phyloP scores from a whole-genome alignment of 2,888 invertebrate genomes.

The Drosophila phalerata region DNA sequence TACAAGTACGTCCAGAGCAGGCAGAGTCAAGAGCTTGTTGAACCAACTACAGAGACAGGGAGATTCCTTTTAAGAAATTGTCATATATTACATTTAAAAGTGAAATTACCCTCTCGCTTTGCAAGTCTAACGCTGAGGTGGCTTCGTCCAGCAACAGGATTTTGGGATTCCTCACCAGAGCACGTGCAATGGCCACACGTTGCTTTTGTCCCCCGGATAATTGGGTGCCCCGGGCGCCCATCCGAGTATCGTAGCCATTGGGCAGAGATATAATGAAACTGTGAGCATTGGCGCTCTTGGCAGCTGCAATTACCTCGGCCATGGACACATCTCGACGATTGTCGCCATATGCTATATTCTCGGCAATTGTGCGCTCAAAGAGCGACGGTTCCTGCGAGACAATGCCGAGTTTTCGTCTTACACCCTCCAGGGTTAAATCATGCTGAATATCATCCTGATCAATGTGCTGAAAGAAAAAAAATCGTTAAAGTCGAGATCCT shows the following conservation, averaged over 20 bases:
- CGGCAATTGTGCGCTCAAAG: slow-evolving; percentile 92
- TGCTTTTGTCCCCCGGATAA: slow-evolving; percentile 95
- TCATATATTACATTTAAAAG: background rate
- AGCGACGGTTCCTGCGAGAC: slow-evolving; percentile 95
- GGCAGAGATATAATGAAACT: slow-evolving; percentile 91
- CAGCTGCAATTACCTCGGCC: slow-evolving; percentile 91
- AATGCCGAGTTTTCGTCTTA: slow-evolving; percentile 92
- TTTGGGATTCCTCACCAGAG: slow-evolving; percentile 90
- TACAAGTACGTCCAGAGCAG: slow-evolving; percentile 92
- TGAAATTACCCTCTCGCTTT: slow-evolving; percentile 87
- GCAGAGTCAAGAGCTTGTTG: slow-evolving; percentile 95
- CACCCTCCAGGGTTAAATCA: slow-evolving; percentile 88
- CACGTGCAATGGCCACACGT: slow-evolving; percentile 93
- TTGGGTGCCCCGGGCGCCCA: slow-evolving; percentile 92
- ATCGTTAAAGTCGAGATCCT: background rate
- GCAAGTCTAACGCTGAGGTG: slow-evolving; percentile 92
- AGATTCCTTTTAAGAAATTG: background rate
- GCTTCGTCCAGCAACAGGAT: slow-evolving; percentile 92
- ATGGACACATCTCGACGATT: slow-evolving; percentile 89
- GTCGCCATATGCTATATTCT: slow-evolving; percentile 96
- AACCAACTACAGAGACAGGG: slow-evolving; percentile 86
- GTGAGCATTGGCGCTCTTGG: slow-evolving; percentile 92
- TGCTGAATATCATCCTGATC: slow-evolving; percentile 87
- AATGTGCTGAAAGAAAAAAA: slow-evolving; percentile 82
- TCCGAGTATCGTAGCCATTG: slow-evolving; percentile 91